Percentiles rank a stretch among this genome's conserved stretches.
phyloP scores from a whole-genome alignment of 2,113 vertebrate species.

The Austrofundulus limnaeus region DNA sequence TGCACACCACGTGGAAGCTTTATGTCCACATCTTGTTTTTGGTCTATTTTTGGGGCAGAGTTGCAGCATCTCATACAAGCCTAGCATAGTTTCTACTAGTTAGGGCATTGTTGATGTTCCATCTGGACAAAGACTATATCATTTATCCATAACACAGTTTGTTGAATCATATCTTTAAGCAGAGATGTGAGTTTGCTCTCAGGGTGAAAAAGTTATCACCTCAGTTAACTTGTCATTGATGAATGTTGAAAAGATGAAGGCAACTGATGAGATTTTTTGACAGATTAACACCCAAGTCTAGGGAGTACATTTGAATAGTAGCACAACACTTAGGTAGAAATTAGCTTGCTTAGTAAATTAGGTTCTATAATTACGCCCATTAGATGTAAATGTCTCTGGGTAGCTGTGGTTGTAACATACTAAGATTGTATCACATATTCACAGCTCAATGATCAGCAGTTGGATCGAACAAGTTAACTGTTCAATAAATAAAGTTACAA shows the following conservation, averaged over 20 bases:
- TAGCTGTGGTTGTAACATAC: conserved; percentile 16
- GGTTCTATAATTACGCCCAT: conserved; percentile 35
- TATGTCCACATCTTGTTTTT: too few relatives aligned
- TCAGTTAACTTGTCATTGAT: conserved; percentile 10
- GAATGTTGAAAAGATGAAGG: conserved; percentile 6
- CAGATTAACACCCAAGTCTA: conserved; percentile 17
- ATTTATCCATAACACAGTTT: too few relatives aligned
- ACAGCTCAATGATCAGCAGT: conserved; percentile 21
- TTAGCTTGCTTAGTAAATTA: conserved; percentile 30
- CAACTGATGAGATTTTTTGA: conserved; percentile 9
- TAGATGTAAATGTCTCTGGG: conserved; percentile 24
- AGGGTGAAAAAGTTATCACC: background rate
- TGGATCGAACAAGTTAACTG: background rate
- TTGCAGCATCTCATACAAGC: too few relatives aligned
- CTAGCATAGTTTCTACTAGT: too few relatives aligned
- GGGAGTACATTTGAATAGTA: conserved; percentile 10
- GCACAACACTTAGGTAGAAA: conserved; percentile 18
- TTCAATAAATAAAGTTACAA: background rate
- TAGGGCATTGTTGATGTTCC: too few relatives aligned
- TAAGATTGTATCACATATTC: conserved; percentile 17
- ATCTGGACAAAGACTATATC: too few relatives aligned
- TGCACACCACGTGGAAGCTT: too few relatives aligned
- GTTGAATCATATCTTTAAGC: too few relatives aligned
- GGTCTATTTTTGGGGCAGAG: too few relatives aligned
- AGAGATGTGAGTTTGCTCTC: conserved; percentile 3